Evolutionary conservation across 2,888 invertebrate genomes (phyloP).

Genomic region (Alloplasta piceator): DNA sequence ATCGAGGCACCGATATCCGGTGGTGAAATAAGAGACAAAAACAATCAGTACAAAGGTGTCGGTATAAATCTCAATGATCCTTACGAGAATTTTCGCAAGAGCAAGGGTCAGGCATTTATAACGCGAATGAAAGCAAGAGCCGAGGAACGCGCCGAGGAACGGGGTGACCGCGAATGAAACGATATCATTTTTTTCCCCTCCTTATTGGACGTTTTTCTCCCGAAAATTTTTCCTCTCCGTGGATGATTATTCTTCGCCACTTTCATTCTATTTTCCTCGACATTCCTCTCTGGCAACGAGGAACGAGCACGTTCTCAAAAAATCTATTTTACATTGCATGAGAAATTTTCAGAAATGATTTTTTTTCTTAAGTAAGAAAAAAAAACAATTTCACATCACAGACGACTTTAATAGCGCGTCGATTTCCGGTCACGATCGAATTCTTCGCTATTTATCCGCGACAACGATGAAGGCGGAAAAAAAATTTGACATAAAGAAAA

Average conservation of each 20-base stretch:
- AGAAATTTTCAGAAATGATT: no score
- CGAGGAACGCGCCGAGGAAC: slow-evolving; percentile 87
- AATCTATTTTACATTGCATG: background rate
- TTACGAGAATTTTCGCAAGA: slow-evolving; percentile 98
- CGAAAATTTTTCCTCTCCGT: slow-evolving; percentile 4
- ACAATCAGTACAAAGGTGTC: slow-evolving; percentile 97
- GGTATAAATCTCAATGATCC: slow-evolving; percentile 97
- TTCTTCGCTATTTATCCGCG: no score
- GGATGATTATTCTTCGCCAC: no score
- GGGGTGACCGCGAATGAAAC: slow-evolving; percentile 80
- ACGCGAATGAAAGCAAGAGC: slow-evolving; percentile 96
- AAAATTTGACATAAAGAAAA: no score
- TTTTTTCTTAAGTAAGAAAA: slow-evolving; percentile 8
- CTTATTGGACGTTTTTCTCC: background rate
- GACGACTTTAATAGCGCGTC: background rate
- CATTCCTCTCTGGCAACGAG: slow-evolving; percentile 40
- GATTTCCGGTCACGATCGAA: background rate
- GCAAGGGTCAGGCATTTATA: slow-evolving; percentile 97
- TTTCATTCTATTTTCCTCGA: slow-evolving; percentile 7
- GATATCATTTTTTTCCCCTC: background rate
- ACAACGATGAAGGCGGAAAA: no score
- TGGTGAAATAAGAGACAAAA: slow-evolving; percentile 94
- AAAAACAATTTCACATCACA: background rate
- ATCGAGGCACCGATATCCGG: slow-evolving; percentile 97
- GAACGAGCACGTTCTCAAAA: background rate